Percentiles rank a stretch among this genome's conserved stretches.
These are phyloP conservation scores for Drosophila mettleri DNA, from an alignment of 2,888 invertebrate species.

Conservation along the genomic window DNA sequence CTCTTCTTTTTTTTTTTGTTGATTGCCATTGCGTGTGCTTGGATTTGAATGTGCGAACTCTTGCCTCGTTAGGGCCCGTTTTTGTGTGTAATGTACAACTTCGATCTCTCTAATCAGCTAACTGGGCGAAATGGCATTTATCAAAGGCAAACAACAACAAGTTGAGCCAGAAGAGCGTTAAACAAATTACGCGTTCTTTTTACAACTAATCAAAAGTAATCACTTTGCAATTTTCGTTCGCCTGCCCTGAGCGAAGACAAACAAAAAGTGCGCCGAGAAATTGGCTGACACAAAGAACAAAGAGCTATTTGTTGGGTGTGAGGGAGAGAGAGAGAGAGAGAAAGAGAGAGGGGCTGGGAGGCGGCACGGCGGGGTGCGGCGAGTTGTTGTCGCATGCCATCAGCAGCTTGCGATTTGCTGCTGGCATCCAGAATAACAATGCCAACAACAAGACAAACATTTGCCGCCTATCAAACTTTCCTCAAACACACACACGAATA, in stretches of 20 bases:
- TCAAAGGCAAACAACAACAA: constrained; percentile 60
- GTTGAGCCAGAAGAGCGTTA: constrained; percentile 42
- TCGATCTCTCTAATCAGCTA: constrained; percentile 71
- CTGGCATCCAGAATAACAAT: constrained; percentile 63
- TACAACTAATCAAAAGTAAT: constrained; percentile 81
- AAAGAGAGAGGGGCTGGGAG: neutral
- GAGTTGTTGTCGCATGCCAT: constrained; percentile 49
- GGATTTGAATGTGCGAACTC: constrained; percentile 18
- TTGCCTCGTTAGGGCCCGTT: constrained; percentile 55
- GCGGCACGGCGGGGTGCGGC: neutral
- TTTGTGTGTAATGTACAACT: constrained; percentile 41
- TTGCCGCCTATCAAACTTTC: constrained; percentile 74
- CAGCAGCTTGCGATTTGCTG: constrained; percentile 76
- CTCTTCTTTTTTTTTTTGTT: neutral
- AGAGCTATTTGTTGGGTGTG: constrained; percentile 42
- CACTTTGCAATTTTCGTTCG: constrained; percentile 76
- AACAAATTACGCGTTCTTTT: constrained; percentile 79
- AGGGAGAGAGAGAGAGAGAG: too few species aligned
- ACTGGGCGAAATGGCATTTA: constrained; percentile 67
- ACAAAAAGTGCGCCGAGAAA: constrained; percentile 71
- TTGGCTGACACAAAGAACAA: constrained; percentile 67
- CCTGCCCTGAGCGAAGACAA: constrained; percentile 64
- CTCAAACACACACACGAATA: constrained; percentile 28
- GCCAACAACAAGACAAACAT: constrained; percentile 67
- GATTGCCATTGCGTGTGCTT: constrained; percentile 5